phyloP scores from a whole-genome alignment of 2,797 vertebrate genomes.

The Echiichthys vipera region DNA sequence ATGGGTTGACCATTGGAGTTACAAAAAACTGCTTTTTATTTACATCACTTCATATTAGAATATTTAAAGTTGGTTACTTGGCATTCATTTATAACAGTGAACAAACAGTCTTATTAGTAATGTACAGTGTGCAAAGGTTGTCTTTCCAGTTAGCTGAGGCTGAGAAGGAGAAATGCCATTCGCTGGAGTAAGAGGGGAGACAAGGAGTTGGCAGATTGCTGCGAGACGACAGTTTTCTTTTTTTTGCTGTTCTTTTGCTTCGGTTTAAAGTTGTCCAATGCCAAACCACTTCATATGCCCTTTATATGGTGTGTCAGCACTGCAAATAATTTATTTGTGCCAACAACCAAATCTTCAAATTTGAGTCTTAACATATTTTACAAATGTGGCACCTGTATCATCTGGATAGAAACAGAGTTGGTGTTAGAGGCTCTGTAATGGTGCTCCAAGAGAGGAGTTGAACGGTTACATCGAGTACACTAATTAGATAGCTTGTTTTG shows the following conservation, averaged over 20 bases:
- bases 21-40: neutral
- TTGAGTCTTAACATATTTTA: neutral
- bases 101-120: neutral
- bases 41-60: neutral
- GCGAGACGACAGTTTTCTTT: no score
- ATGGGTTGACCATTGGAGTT: neutral
- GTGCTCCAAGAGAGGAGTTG: neutral
- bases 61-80: neutral
- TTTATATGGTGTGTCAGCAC: no score
- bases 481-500: slow-evolving; percentile 45
- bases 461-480: slow-evolving; percentile 7
- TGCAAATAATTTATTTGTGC: neutral
- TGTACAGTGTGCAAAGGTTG: neutral
- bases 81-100: neutral
- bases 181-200: no score
- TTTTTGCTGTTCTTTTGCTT: no score
- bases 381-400: neutral
- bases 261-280: no score
- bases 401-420: neutral
- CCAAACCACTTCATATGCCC: no score
- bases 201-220: no score
- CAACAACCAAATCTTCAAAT: neutral
- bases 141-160: no score
- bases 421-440: slow-evolving; percentile 11
- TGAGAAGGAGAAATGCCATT: no score